Conservation (phyloP, 2,797 vertebrate genomes). For the Acropternis orthonyx region DNA sequence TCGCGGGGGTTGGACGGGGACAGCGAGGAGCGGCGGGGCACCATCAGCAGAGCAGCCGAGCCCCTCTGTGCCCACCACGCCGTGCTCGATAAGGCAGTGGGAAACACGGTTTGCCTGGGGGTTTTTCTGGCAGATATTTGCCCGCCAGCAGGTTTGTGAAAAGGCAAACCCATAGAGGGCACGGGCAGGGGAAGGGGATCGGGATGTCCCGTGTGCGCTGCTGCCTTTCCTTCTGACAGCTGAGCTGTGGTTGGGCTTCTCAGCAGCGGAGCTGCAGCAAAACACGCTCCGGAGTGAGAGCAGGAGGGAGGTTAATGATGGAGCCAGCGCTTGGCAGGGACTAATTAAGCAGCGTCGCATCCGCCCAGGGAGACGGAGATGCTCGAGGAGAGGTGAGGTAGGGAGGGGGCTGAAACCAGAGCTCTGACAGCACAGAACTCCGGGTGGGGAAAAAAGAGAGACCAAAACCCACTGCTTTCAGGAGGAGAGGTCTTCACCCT, state of each 20-base stretch:
- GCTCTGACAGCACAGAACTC: background rate
- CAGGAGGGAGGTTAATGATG: background rate
- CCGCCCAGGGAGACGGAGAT: fast-evolving
- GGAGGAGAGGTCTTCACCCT: background rate
- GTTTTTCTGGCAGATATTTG: fast-evolving
- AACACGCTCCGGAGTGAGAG: fast-evolving
- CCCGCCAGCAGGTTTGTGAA: background rate
- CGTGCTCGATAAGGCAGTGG: fast-evolving
- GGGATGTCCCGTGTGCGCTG: fast-evolving
- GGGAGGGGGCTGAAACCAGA: background rate
- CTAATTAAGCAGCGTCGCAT: fast-evolving
- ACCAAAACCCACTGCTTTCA: fast-evolving
- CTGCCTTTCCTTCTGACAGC: fast-evolving
- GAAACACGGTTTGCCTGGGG: fast-evolving
- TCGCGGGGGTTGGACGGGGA: background rate
- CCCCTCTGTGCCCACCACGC: fast-evolving
- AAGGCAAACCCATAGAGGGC: background rate
- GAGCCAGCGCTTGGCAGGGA: background rate
- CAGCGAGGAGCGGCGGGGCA: too few relatives aligned
- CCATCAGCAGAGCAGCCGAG: background rate
- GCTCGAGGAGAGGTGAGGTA: background rate
- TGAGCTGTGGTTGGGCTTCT: fast-evolving
- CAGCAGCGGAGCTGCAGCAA: background rate
- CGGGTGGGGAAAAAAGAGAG: background rate
- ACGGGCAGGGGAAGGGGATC: fast-evolving